Evolutionary conservation across 2,888 invertebrate species (phyloP), one percentile per base, ranked within the genome.

Genomic region (Andrena fulva): DNA sequence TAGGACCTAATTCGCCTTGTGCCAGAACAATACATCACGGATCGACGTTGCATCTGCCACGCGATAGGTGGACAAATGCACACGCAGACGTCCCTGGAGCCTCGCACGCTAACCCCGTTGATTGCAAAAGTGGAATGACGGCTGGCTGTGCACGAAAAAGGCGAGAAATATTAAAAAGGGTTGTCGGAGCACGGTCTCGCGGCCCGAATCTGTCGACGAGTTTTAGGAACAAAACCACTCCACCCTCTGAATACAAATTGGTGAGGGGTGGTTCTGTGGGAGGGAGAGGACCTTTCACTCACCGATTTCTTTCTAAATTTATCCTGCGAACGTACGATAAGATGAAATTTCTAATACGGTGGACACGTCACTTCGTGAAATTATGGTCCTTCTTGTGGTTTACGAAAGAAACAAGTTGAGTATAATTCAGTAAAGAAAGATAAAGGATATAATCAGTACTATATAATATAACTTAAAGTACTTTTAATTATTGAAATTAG

Each of bases 1-100:
- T 56, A 29, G 52, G 70, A 79, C 82, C 87, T 88, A 88, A 88
- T 85, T 86, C 85, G 77, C 76, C 84, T 74, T 83, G 79, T 82
- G 67, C 81, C 81, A 83, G 88, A 87, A 85, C 88, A 88, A 87
- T 88, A 80, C 84, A 63, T 87, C 81, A 85, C 74, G 83, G 56
- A 82, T 88, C 89, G 83, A 75, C 87, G 82, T 66, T 80, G 78
- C 86, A 85, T 80, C 82, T 87, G 81, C 67, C 88, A 68, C 78
- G 67, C 80, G 78, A 74, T 76, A 78, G 77, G 24, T 71, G 70
- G 64, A 48, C 75, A 50, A 74, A 75, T 80, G 69, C 75, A 71
- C 75, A 71, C 72, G 70, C 68, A 64, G 42, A 60, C 33, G 79
- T 73, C 72, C 75, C 69, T 69, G 33, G 76, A 68, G 64, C 66